Base-by-base conservation (phyloP, 2,888 invertebrate genomes). In the Tanaodytes sp. region DNA sequence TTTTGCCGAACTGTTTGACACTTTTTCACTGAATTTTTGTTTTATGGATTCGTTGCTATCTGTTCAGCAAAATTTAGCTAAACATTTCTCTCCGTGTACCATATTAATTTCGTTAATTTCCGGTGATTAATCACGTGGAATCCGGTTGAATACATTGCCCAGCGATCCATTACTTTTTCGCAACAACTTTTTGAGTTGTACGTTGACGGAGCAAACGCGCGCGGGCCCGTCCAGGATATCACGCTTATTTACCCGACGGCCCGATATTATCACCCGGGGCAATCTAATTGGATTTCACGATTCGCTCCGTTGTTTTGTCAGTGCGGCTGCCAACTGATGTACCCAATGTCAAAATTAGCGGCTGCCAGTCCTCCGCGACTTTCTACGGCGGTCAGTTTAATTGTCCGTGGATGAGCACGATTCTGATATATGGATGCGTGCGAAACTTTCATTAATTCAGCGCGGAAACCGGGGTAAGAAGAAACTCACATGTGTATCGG, bases 231-330 rank as follows among this genome's bases (percentile, higher is more conserved):
- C 43, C 19, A n/a, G 42, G 55, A 55, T 55, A 55, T 23, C 46
- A 27, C 14, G 57, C 39, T 59, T 48, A 59, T 49, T 59, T 59
- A 59, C 31, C 30, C 18, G 20, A 27, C 39, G 42, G 16, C n/a
- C n/a, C 23, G 42, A 49, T 61, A 37, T 52, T 61, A 61, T 61
- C 61, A 43, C 12, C 30, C 23, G 23, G 42, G 23, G 36, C 51
- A 36, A 64, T 64, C 64, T 64, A 64, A 64, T 64, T 64, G 57
- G 64, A 23, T 39, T 64, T 55, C 30, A 49, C 49, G 49, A 51
- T 61, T 42, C 12, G 27, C 52, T 52, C 14, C 33, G 23, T 36
- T 37, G 51, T 43, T 61, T 61, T 61, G 61, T 61, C 61, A 61
- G 51, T 33, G 45, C 45, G 36, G 9, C 9, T 43, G 27, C 36